Percentiles rank a stretch among this genome's conserved stretches.
Conservation (phyloP, 1,140 invertebrate species). For the Dendrolimus kikuchii region DNA sequence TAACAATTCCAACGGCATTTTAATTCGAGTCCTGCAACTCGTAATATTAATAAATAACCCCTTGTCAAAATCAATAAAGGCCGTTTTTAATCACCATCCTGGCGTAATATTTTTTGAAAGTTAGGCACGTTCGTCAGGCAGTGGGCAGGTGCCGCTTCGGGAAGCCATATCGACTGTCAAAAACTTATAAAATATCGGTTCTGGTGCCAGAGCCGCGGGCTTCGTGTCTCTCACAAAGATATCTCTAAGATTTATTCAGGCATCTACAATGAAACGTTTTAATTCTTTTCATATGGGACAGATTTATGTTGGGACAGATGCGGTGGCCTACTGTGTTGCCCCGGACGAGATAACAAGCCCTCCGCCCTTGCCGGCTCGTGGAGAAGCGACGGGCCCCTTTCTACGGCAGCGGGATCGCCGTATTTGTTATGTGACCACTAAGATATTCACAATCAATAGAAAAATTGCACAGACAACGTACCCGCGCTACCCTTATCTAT, state of each 20-base stretch:
- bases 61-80: too few species aligned
- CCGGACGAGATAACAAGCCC: conserved; percentile 24
- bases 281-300: conserved; percentile 68
- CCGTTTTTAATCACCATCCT: too few species aligned
- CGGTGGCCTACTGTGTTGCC: conserved; percentile 17
- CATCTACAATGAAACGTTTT: conserved; percentile 64
- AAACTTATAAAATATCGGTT: conserved; percentile 73
- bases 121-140: not conserved
- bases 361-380: too few species aligned
- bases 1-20: too few species aligned
- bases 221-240: conserved; percentile 51
- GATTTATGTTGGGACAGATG: conserved; percentile 66
- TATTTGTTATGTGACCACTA: too few species aligned
- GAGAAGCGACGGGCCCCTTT: too few species aligned
- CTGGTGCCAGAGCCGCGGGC: conserved; percentile 35
- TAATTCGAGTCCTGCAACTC: too few species aligned
- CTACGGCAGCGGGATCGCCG: too few species aligned
- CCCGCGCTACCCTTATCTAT: too few species aligned
- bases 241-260: conserved; percentile 65
- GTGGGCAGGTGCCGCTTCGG: conserved; percentile 33
- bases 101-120: not conserved
- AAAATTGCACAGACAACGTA: too few species aligned
- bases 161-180: conserved; percentile 68
- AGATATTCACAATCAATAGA: too few species aligned
- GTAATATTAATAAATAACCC: too few species aligned